Evolutionary conservation across 2,888 invertebrate genomes (phyloP), one percentile per base, ranked within the genome.

Genomic region (Erannis defoliaria): DNA sequence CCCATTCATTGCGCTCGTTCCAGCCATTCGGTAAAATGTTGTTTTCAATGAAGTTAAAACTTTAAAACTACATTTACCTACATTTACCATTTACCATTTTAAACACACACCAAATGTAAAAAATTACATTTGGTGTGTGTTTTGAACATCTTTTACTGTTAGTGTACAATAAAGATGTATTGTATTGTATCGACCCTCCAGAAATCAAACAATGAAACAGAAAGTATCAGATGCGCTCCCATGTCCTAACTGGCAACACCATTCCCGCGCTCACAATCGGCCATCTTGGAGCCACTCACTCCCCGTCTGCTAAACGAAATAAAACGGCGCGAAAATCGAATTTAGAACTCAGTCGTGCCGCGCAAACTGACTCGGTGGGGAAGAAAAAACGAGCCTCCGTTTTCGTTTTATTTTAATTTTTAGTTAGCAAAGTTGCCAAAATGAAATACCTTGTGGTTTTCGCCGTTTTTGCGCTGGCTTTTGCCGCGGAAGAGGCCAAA

Each of bases 401-500:
- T 77, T 80, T 74, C 67, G 74, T 74, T 77, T 71, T 72, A 66
- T 71, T 72, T 75, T 76, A 70, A 70, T 78, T 77, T 71, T 70
- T 62, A 72, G 61, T 71, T 80, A 74, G 78, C 82, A 82, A 67
- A 74, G 70, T 70, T 72, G 68, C 77, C 75, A 94, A 83, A 78
- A 94, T 94, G 94, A 94, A 94, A 86, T 90, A 88, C 79, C 80
- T 94, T 66, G 82, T 94, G 72, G 91, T 90, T 64, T 80, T 93
- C 75, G 88, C 94, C 74, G 81, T 94, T 71, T 81, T 94, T 75
- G 92, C 94, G 68, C 79, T 93, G 75, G 90, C 94, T 71, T 89
- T 94, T 70, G 90, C 94, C 68, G 94, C 94, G 68, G 93, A 93
- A 67, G 94, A 94, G 65, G 91, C 93, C 50, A 93, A 93, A 73